Base-by-base conservation (phyloP, 2,113 vertebrate species). In the Lichenostomus cassidix region DNA sequence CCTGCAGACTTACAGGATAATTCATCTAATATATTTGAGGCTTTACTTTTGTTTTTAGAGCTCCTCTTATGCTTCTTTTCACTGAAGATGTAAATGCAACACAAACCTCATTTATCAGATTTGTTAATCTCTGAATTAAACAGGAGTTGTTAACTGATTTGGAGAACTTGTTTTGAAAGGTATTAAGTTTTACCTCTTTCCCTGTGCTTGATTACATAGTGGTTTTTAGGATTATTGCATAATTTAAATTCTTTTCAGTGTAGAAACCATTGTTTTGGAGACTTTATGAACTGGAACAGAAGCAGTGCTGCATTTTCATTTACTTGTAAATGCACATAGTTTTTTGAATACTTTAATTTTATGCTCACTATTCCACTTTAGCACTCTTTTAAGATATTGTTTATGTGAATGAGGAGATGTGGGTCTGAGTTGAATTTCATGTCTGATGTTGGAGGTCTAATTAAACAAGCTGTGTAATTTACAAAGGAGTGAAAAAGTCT, bases 71-170 rank as follows among this genome's bases (percentile, higher is more conserved):
- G 71, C 74, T 92, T 52, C 28, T 52, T 70, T 50, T 67, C 37
- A 21, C 68, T 94, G 63, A 69, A 65, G 55, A 50, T 46, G 28
- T 47, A 93, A 88, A 73, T 64, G 22, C 58, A 78, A 79, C 67
- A 24, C 85, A 81, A 67, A 60, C 41, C 17, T 52, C 41, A 10
- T 76, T 83, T 81, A 77, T 74, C 3, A 1, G 44, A 62, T 68
- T 39, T 59, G 28, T 84, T 81, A 76, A 67, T 79, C 80, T 89
- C 76, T 82, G 64, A 75, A 94, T 96, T 93, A 94, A 42, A 42
- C 21, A 12, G 29, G 39, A 62, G 37, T 35, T 73, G 41, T 76
- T 91, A 86, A 77, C 39, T 94, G 70, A 90, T 83, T 75, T 91
- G n/a, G 44, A 69, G 71, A 85, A 28, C n/a, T 87, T 83, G 50